These are phyloP conservation scores for Reticulitermes speratus DNA, from an alignment of 1,140 invertebrate species.

Conservation along the genomic window DNA sequence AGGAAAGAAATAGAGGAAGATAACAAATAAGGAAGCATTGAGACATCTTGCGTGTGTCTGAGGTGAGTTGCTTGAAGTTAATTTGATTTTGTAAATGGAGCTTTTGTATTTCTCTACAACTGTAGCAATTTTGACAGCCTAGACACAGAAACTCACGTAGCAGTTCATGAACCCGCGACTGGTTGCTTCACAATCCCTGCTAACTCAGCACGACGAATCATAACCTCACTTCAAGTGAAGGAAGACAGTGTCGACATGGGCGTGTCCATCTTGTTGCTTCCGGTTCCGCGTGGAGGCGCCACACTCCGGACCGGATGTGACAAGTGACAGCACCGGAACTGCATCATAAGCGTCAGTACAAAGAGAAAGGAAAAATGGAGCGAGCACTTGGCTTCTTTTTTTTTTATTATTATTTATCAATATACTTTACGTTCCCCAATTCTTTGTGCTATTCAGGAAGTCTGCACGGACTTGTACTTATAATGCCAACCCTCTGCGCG, in stretches of 20 bases:
- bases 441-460: neutral
- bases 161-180: too few species aligned
- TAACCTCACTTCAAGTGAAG: neutral
- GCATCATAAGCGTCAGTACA: neutral
- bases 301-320: neutral
- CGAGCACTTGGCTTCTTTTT: neutral
- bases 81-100: too few species aligned
- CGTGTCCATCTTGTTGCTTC: neutral
- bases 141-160: too few species aligned
- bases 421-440: neutral
- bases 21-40: too few species aligned
- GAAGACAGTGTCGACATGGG: neutral
- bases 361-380: too few species aligned
- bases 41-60: too few species aligned
- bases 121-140: too few species aligned
- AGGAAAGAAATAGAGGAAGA: too few species aligned
- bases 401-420: slow-evolving; percentile 8
- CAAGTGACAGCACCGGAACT: neutral
- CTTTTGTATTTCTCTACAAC: too few species aligned
- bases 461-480: neutral
- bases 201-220: neutral
- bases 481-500: neutral
- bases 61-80: too few species aligned
- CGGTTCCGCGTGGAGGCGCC: neutral
- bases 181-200: too few species aligned